A percentile compares a stretch with the other conserved stretches of the same genome.
phyloP scores from a whole-genome alignment of 2,888 invertebrate species.

The Ormyrus nitidulus region DNA sequence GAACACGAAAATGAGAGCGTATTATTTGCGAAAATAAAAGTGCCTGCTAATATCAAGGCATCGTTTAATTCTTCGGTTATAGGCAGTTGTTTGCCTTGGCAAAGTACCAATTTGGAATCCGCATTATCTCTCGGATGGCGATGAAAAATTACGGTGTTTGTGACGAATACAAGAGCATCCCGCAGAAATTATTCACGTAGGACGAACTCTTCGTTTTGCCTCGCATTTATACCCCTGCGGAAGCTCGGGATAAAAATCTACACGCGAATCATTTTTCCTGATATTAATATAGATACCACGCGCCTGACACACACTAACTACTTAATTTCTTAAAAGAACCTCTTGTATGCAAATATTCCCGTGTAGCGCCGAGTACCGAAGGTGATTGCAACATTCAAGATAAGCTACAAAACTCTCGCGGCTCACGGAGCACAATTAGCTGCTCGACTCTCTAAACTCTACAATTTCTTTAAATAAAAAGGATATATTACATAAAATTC shows the following conservation, averaged over 20 bases:
- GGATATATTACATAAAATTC: too few relatives aligned
- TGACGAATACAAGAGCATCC: conserved; percentile 39
- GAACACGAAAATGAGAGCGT: background rate
- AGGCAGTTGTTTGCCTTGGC: conserved; percentile 52
- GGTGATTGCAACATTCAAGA: conserved; percentile 40
- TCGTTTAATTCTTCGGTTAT: conserved; percentile 44
- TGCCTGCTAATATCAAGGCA: conserved; percentile 40
- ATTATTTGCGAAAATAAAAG: conserved; percentile 52
- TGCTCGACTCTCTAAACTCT: conserved; percentile 8
- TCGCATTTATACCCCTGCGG: conserved; percentile 36
- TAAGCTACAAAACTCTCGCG: conserved; percentile 31
- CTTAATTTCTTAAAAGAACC: conserved; percentile 52
- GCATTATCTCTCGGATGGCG: conserved; percentile 44
- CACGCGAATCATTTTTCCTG: conserved; percentile 51
- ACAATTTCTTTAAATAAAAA: conserved; percentile 11
- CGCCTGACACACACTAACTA: conserved; percentile 48
- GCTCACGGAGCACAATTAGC: conserved; percentile 46
- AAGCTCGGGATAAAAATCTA: conserved; percentile 54
- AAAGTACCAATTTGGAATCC: conserved; percentile 49
- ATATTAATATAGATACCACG: conserved; percentile 55
- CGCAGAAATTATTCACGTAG: conserved; percentile 39
- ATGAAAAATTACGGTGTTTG: conserved; percentile 52
- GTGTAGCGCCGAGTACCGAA: conserved; percentile 9
- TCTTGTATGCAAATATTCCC: conserved; percentile 55
- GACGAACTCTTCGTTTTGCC: conserved; percentile 43